A percentile compares a stretch with the other conserved stretches of the same genome.
Evolutionary conservation across 1,140 invertebrate genomes (phyloP).

Genomic region (Drosophila kikkawai): DNA sequence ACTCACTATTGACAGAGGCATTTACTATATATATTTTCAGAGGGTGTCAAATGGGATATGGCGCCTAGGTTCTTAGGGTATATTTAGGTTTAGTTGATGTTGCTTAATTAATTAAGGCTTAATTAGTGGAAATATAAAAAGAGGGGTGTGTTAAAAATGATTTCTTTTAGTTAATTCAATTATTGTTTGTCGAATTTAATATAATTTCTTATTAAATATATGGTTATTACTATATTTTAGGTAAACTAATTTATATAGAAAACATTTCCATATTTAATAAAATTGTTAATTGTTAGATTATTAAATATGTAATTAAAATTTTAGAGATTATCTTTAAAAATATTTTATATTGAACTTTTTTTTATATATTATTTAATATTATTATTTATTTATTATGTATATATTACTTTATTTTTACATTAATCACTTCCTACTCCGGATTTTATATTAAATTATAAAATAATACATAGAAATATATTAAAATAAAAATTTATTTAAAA

Average conservation of each 20-base stretch:
- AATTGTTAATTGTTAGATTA: neutral
- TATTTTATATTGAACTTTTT: too few relatives aligned
- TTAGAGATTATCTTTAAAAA: too few relatives aligned
- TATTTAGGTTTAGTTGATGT: neutral
- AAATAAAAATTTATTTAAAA: too few relatives aligned
- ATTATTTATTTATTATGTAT: too few relatives aligned
- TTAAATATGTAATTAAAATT: neutral
- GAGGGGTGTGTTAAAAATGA: neutral
- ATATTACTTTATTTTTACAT: too few relatives aligned
- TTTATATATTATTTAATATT: too few relatives aligned
- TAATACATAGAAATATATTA: too few relatives aligned
- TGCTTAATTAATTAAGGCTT: neutral
- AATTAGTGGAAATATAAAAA: neutral
- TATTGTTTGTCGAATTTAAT: neutral
- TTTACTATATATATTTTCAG: neutral
- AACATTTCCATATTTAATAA: neutral
- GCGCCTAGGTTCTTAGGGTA: neutral
- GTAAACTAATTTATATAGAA: neutral
- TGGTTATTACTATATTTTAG: too few relatives aligned
- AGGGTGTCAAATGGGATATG: neutral
- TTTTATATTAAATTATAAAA: too few relatives aligned
- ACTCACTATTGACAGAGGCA: slow-evolving; percentile 8
- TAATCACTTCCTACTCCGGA: too few relatives aligned
- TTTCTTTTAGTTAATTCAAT: too few relatives aligned
- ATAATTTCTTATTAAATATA: neutral